Conservation (phyloP, 2,113 vertebrate genomes). For the Chionodraco myersi region DNA sequence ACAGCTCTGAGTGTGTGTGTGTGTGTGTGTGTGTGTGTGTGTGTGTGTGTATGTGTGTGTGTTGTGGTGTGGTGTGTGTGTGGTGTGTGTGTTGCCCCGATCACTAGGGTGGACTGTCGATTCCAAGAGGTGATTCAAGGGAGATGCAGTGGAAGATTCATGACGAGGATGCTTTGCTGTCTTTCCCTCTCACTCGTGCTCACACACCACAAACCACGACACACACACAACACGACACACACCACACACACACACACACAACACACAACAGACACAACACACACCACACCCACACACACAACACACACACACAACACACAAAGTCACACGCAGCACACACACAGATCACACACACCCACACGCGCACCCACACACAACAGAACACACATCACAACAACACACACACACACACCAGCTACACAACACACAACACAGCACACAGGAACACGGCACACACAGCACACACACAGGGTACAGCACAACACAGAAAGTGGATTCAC, state of each 20-base stretch:
- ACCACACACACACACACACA: constrained; percentile 21
- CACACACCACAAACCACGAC: too few species aligned
- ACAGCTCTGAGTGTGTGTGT: constrained; percentile 58
- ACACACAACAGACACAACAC: constrained; percentile 33
- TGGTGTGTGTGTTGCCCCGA: constrained; percentile 31
- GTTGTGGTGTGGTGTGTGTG: neutral
- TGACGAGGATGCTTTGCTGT: neutral
- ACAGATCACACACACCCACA: constrained; percentile 28
- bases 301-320: constrained; percentile 14
- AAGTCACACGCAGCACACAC: constrained; percentile 31
- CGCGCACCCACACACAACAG: constrained; percentile 12
- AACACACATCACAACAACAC: too few species aligned
- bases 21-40: constrained; percentile 28
- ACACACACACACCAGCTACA: too few species aligned
- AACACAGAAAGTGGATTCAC: too few species aligned
- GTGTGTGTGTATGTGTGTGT: constrained; percentile 18
- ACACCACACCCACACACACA: too few species aligned
- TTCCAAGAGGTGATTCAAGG: constrained; percentile 53
- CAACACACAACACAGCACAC: too few species aligned
- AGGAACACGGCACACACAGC: too few species aligned
- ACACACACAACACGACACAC: neutral
- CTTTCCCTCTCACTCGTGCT: neutral
- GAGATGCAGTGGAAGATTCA: constrained; percentile 55
- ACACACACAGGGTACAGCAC: too few species aligned
- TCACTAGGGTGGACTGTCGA: constrained; percentile 59